A percentile compares a stretch with the other conserved stretches of the same genome.
These are phyloP conservation scores for Heliconius hewitsoni DNA, from an alignment of 1,140 invertebrate species.

Conservation along the genomic window DNA sequence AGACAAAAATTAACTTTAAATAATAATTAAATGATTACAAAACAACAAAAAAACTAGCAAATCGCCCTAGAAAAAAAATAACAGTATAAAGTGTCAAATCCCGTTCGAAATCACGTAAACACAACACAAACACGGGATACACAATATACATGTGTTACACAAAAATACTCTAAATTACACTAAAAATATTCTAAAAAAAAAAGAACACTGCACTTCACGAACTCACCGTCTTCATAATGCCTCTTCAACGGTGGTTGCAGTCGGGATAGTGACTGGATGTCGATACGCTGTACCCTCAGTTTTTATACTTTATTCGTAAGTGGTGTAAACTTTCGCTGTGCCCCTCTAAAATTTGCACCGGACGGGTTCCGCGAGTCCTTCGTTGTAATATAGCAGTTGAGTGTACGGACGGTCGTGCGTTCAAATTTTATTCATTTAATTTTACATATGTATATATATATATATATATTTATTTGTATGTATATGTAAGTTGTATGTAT, in stretches of 20 bases:
- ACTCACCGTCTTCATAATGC: constrained; percentile 84
- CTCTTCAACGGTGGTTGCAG: constrained; percentile 82
- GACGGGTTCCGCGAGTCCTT: constrained; percentile 67
- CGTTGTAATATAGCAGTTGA: constrained; percentile 65
- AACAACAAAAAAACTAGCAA: not conserved
- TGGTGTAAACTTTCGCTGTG: constrained; percentile 79
- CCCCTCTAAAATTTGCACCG: constrained; percentile 69
- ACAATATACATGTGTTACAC: not conserved
- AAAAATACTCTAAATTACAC: not conserved
- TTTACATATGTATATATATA: not conserved
- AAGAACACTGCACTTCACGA: constrained; percentile 69
- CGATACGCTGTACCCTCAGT: constrained; percentile 82
- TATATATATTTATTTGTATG: not conserved
- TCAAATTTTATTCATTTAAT: constrained; percentile 21
- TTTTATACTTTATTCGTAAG: constrained; percentile 81
- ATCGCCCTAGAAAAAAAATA: not conserved
- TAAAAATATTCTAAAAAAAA: constrained; percentile 12
- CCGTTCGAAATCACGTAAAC: constrained; percentile 31
- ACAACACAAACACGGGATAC: constrained; percentile 2
- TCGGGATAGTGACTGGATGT: constrained; percentile 87
- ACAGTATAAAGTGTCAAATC: constrained; percentile 29
- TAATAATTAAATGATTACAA: not conserved
- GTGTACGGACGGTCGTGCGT: constrained; percentile 63
- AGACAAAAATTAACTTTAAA: not conserved
- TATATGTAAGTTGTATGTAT: not conserved